Evolutionary conservation across 2,113 vertebrate species (phyloP), one percentile per base, ranked within the genome.

Genomic region (Notothenia rossii): DNA sequence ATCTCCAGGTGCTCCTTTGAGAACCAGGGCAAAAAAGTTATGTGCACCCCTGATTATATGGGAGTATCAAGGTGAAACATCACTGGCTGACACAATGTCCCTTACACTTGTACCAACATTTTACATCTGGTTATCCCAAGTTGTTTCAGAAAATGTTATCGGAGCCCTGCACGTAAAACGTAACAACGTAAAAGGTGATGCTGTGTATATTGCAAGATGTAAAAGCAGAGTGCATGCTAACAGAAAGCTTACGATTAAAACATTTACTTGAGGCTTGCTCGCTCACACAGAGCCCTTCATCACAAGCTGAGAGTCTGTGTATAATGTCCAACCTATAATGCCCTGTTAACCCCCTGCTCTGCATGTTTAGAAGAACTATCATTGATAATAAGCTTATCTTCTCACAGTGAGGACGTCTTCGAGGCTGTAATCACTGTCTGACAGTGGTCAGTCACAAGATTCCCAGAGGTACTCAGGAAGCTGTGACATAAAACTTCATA

Each of bases 341-440:
- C 10, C 18, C 50, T 65, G 20, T 80, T 51, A 70, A 75, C 25
- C 69, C 17, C 13, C 18, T n/a, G 55, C 25, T 77, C 22, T 70
- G 48, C 36, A 46, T n/a, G 13, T 66, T 63, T 61, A 43, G 17
- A 13, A 62, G n/a, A 59, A 75, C 45, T 50, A 51, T 56, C 63
- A 43, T 25, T 50, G 36, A 55, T 79, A 69, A 72, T 82, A 64
- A 83, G 66, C 58, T 72, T 81, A 79, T 81, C 71, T n/a, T 9
- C 66, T 68, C 64, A 55, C 25, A 63, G 64, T 71, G 45, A 63
- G 65, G 80, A 62, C 11, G 59, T 33, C 25, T 54, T 63, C 4
- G 33, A 36, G 33, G 60, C 53, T 68, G 43, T 36, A 59, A 51
- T 69, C 79, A 22, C 20, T 17, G 33, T 59, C 55, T 53, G 29